Percentiles rank a stretch among this genome's conserved stretches.
phyloP scores from a whole-genome alignment of 2,113 vertebrate genomes.

The human region GRCh38 chr4:76845501-76846000 shows the following conservation, averaged over 20 bases:
- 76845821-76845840: constrained; percentile 22
- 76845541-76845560: neutral
- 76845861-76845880: neutral
- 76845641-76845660: neutral
- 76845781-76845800: neutral
- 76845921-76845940: neutral
- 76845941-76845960: neutral
- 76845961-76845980: neutral
- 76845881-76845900: neutral
- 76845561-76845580: neutral
- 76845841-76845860: neutral
- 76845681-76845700: neutral
- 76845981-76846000: neutral
- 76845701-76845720: constrained; percentile 5
- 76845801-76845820: neutral
- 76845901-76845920: neutral
- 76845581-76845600: neutral
- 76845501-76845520: neutral
- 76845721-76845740: neutral
- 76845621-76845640: neutral
- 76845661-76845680: neutral
- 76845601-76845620: neutral
- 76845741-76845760: neutral
- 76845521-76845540: neutral
- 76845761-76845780: neutral